These are phyloP conservation scores for Cynopterus sphinx DNA, from an alignment of 2,797 vertebrate genomes.

Conservation along the genomic window DNA sequence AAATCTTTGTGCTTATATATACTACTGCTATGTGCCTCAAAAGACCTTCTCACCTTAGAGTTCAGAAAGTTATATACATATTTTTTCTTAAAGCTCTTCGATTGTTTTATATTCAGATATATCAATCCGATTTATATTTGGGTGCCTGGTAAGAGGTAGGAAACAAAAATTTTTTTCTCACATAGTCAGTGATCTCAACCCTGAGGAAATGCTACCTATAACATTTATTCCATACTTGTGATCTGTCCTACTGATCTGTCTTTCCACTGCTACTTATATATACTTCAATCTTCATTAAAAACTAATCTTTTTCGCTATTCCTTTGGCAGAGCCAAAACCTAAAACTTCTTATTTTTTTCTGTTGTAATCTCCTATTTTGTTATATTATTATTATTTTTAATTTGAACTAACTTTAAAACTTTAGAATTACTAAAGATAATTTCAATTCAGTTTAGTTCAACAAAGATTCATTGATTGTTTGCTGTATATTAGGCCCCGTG, in stretches of 20 bases:
- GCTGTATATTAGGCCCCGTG: neutral
- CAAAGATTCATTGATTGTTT: neutral
- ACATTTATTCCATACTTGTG: neutral
- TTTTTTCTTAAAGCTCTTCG: neutral
- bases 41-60: neutral
- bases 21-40: neutral
- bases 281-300: constrained; percentile 24
- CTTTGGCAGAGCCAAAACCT: neutral
- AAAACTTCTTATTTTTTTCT: constrained; percentile 48
- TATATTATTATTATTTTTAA: neutral
- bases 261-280: neutral
- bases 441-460: neutral
- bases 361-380: neutral
- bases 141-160: neutral
- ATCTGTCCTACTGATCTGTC: neutral
- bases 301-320: neutral
- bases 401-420: neutral
- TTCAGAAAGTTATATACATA: neutral
- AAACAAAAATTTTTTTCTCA: neutral
- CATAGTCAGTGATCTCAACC: neutral
- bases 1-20: constrained; percentile 6
- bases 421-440: neutral
- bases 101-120: neutral
- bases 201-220: neutral
- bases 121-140: constrained; percentile 2